Evolutionary conservation across 2,113 vertebrate species (phyloP).

Genomic region (Glaucomys volans): DNA sequence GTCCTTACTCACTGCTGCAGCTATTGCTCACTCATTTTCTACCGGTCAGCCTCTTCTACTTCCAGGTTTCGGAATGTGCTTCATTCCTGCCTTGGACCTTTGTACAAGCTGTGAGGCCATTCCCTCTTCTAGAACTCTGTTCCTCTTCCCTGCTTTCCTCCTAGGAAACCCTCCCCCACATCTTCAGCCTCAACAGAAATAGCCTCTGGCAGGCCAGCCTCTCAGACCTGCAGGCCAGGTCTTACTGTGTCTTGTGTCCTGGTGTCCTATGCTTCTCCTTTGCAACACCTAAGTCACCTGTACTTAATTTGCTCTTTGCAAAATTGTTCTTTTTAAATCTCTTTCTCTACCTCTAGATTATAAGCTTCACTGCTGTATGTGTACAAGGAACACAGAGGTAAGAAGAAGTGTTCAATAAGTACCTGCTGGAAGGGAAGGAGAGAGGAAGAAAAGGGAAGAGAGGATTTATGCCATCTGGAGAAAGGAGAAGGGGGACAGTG

Average conservation of each 20-base stretch:
- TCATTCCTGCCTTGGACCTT: neutral
- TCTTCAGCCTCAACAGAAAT: neutral
- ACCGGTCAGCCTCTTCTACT: neutral
- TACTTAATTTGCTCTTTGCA: neutral
- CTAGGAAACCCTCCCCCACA: neutral
- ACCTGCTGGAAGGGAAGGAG: neutral
- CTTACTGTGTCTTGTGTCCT: accelerated
- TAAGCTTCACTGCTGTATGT: neutral
- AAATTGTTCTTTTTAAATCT: neutral
- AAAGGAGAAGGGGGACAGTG: neutral
- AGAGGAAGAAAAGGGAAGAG: neutral
- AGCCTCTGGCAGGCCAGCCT: neutral
- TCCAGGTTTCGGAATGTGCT: neutral
- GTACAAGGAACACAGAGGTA: neutral
- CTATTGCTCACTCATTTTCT: neutral
- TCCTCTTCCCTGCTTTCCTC: neutral
- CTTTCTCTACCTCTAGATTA: neutral
- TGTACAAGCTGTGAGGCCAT: neutral
- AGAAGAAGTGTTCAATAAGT: neutral
- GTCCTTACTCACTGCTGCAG: neutral
- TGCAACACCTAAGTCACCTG: neutral
- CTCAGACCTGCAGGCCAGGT: neutral
- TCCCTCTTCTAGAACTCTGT: neutral
- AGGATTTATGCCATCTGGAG: neutral
- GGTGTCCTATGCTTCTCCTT: neutral